Conservation (phyloP, 2,797 vertebrate species). For the Cetoscarus ocellatus region DNA sequence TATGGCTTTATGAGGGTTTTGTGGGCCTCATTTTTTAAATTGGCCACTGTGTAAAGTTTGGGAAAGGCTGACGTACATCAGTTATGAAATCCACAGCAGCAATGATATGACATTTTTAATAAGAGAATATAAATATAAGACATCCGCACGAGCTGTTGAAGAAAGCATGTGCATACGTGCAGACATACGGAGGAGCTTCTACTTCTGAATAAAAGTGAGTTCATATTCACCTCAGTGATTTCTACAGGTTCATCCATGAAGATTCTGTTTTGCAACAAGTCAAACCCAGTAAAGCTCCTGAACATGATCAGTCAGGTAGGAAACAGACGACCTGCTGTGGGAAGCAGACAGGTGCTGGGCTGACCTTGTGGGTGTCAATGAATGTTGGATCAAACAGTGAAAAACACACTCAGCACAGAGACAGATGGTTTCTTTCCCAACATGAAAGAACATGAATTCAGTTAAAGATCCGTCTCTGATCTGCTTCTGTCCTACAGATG, state of each 20-base stretch:
- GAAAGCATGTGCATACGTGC: no score
- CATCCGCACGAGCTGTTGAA: no score
- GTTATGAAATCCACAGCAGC: no score
- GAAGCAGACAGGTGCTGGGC: constrained; percentile 69
- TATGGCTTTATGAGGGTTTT: no score
- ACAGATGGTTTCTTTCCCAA: constrained; percentile 74
- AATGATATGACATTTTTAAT: no score
- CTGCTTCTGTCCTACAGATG: background rate
- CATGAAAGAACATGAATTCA: background rate
- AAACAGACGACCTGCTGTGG: constrained; percentile 42
- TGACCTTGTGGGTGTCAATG: constrained; percentile 67
- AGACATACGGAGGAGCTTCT: no score
- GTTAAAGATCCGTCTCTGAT: background rate
- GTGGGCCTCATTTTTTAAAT: no score
- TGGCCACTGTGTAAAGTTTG: no score
- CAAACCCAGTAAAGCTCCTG: background rate
- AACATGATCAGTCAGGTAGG: background rate
- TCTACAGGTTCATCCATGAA: background rate
- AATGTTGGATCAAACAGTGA: constrained; percentile 49
- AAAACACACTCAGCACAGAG: constrained; percentile 18
- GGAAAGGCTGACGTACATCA: no score
- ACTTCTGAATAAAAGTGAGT: no score
- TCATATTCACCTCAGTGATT: no score
- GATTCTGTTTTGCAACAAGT: background rate
- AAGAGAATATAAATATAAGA: no score